A percentile compares a stretch with the other conserved stretches of the same genome.
These are phyloP conservation scores for Lasioglossum figueresi DNA, from an alignment of 2,888 invertebrate genomes.

Conservation along the genomic window DNA sequence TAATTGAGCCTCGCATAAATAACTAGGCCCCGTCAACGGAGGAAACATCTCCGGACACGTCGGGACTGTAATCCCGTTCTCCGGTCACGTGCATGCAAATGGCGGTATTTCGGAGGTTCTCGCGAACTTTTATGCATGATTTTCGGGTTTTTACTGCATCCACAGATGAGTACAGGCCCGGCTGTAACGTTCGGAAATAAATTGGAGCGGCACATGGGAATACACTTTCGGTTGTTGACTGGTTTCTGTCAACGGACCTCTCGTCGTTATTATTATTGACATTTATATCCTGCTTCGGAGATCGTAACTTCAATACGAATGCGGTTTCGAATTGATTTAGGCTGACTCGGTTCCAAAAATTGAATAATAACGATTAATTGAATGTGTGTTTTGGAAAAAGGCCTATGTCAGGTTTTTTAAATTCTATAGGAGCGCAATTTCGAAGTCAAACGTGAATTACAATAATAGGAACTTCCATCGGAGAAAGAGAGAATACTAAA, in stretches of 20 bases:
- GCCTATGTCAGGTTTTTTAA: too few relatives aligned
- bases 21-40: constrained; percentile 1
- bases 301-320: background rate
- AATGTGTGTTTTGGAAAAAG: too few relatives aligned
- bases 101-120: background rate
- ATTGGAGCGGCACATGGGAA: background rate
- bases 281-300: background rate
- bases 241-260: background rate
- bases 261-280: background rate
- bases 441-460: too few relatives aligned
- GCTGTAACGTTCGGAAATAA: background rate
- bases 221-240: background rate
- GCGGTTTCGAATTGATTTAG: background rate
- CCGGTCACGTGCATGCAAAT: constrained; percentile 15
- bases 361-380: background rate
- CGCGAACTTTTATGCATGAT: background rate
- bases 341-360: background rate
- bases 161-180: background rate
- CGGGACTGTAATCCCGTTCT: constrained; percentile 22
- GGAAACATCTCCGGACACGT: constrained; percentile 1
- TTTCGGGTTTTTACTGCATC: background rate
- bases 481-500: too few relatives aligned
- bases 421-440: too few relatives aligned
- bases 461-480: too few relatives aligned
- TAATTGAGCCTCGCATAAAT: constrained; percentile 41